phyloP scores from a whole-genome alignment of 2,797 vertebrate genomes.

The Loris lydekkerianus region DNA sequence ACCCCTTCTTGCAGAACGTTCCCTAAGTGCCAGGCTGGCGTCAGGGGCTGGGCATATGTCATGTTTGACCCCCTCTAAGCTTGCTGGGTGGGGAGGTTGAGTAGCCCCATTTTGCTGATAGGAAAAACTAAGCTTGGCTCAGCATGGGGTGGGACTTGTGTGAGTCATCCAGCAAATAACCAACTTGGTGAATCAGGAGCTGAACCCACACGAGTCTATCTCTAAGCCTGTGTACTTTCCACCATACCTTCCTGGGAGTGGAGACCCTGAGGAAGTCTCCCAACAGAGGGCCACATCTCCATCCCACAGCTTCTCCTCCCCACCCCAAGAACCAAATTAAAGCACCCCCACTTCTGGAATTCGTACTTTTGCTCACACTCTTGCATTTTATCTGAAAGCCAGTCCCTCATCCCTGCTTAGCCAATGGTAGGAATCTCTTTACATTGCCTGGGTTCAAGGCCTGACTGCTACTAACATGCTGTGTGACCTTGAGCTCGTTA shows the following conservation, averaged over 20 bases:
- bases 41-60: background rate
- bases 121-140: slow-evolving; percentile 15
- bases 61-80: background rate
- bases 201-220: background rate
- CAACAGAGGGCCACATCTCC: background rate
- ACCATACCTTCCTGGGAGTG: background rate
- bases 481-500: background rate
- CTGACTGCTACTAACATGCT: background rate
- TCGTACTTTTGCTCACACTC: rapidly evolving
- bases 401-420: background rate
- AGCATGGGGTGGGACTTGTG: rapidly evolving
- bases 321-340: background rate
- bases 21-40: slow-evolving; percentile 56
- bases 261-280: background rate
- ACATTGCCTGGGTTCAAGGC: background rate
- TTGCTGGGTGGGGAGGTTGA: background rate
- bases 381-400: background rate
- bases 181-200: background rate
- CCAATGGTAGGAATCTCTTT: background rate
- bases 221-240: background rate
- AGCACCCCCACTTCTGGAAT: background rate
- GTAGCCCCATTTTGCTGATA: background rate
- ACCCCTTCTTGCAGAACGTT: slow-evolving; percentile 38
- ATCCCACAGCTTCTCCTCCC: background rate
- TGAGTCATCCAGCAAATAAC: background rate